These are phyloP conservation scores for Spatulosminthurus flaviceps DNA, from an alignment of 2,888 invertebrate species.

Conservation along the genomic window DNA sequence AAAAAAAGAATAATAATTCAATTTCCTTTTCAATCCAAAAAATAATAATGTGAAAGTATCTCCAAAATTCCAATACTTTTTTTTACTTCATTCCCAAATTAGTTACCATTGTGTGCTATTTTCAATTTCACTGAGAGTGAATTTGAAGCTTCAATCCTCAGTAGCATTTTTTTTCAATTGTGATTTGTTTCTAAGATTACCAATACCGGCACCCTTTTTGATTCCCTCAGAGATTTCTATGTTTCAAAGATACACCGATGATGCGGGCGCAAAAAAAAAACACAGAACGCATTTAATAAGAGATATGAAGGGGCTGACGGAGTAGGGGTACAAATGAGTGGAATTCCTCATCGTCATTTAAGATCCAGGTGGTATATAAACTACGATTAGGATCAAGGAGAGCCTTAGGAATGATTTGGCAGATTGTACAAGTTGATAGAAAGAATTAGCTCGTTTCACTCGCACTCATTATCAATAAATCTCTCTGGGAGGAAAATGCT, in stretches of 20 bases:
- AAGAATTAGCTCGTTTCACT: slow-evolving; percentile 34
- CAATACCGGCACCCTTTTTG: background rate
- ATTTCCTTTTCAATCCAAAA: background rate
- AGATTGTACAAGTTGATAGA: slow-evolving; percentile 9
- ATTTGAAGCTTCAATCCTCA: too few relatives aligned
- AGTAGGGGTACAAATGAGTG: background rate
- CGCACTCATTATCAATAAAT: background rate
- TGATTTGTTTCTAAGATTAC: background rate
- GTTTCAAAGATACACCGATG: background rate
- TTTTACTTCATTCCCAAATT: too few relatives aligned
- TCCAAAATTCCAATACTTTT: too few relatives aligned
- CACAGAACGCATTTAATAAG: too few relatives aligned
- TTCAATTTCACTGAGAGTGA: too few relatives aligned
- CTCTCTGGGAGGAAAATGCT: background rate
- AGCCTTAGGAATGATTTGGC: background rate
- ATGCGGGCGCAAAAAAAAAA: too few relatives aligned
- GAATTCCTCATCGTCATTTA: background rate
- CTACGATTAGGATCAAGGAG: background rate
- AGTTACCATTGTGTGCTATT: too few relatives aligned
- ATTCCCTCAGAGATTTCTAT: background rate
- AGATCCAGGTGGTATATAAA: background rate
- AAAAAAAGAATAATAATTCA: background rate
- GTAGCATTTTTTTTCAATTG: background rate
- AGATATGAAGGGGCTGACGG: background rate
- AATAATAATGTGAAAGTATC: too few relatives aligned